Evolutionary conservation across 2,888 invertebrate species (phyloP).

Genomic region (Oconnorella tubifera): DNA sequence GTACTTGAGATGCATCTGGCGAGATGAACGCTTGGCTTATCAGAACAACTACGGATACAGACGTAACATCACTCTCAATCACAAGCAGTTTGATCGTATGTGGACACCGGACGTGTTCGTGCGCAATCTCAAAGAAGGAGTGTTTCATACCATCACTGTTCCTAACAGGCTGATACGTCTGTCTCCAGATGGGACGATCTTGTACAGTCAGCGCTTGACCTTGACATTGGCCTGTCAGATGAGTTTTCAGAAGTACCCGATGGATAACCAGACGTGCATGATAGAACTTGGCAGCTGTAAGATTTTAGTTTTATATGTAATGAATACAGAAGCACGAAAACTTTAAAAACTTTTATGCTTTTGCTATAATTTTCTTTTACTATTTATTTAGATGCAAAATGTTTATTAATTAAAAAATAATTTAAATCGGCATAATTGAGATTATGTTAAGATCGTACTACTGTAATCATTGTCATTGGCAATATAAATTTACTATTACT

Average conservation of each 20-base stretch:
- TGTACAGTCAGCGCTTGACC: slow-evolving; percentile 60
- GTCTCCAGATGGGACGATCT: slow-evolving; percentile 25
- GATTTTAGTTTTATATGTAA: too few species aligned
- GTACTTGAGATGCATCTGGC: slow-evolving; percentile 87
- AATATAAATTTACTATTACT: too few species aligned
- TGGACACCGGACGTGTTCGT: slow-evolving; percentile 31
- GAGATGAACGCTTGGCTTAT: slow-evolving; percentile 79
- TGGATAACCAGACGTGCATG: slow-evolving; percentile 78
- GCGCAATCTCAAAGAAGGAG: slow-evolving; percentile 25
- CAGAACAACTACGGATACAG: slow-evolving; percentile 13
- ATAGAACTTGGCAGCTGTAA: slow-evolving; percentile 75
- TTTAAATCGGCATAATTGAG: too few species aligned
- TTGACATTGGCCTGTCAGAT: slow-evolving; percentile 79
- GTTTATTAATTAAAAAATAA: too few species aligned
- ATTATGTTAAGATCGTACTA: too few species aligned
- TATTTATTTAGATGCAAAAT: not conserved
- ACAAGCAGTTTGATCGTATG: slow-evolving; percentile 27
- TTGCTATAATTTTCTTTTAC: not conserved
- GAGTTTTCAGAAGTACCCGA: slow-evolving; percentile 69
- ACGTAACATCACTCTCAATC: slow-evolving; percentile 26
- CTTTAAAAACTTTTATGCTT: too few species aligned
- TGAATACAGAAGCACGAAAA: too few species aligned
- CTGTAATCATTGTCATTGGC: too few species aligned
- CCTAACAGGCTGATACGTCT: slow-evolving; percentile 27
- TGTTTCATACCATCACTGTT: slow-evolving; percentile 30